phyloP scores from a whole-genome alignment of 2,888 invertebrate genomes.

The Hipparchia sbordonii region DNA sequence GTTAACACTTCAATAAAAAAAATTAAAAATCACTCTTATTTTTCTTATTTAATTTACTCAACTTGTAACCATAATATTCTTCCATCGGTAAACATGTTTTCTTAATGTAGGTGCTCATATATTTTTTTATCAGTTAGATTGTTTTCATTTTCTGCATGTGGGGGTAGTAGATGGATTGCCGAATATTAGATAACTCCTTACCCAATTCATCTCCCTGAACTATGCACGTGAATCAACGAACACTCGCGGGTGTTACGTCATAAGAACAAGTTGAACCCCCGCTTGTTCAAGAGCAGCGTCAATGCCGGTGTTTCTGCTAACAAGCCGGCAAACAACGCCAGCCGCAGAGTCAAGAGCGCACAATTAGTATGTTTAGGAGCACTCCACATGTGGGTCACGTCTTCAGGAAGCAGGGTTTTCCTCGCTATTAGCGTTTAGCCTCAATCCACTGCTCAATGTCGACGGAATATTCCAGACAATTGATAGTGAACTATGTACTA shows the following conservation, averaged over 20 bases:
- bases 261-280: background rate
- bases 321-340: slow-evolving; percentile 20
- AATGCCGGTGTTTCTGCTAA: slow-evolving; percentile 23
- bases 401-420: slow-evolving; percentile 50
- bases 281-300: background rate
- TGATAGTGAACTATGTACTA: background rate
- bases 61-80: too few species aligned
- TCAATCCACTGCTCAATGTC: slow-evolving; percentile 35
- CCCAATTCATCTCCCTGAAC: too few species aligned
- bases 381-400: slow-evolving; percentile 52
- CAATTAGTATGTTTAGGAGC: slow-evolving; percentile 41
- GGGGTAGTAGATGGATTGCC: too few species aligned
- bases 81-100: too few species aligned
- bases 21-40: too few species aligned
- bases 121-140: too few species aligned
- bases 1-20: too few species aligned
- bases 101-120: too few species aligned
- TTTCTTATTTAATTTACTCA: too few species aligned
- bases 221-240: background rate
- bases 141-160: too few species aligned
- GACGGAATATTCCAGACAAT: background rate
- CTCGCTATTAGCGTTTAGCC: slow-evolving; percentile 29
- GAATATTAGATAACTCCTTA: too few species aligned
- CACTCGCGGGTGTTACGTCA: background rate
- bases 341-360: slow-evolving; percentile 18